Conservation (phyloP, 2,113 vertebrate genomes). For the Rhynchomys soricoides region DNA sequence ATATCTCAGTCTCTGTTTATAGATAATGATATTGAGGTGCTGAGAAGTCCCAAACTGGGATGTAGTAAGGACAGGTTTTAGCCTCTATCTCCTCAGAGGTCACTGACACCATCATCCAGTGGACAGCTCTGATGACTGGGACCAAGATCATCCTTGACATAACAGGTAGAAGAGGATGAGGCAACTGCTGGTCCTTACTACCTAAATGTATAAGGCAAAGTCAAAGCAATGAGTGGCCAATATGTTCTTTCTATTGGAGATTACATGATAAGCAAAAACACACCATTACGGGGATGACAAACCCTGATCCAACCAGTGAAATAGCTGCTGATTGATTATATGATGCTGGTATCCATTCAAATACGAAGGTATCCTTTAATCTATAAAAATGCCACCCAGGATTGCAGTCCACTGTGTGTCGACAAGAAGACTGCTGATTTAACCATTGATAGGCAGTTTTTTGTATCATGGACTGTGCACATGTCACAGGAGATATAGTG, state of each 20-base stretch:
- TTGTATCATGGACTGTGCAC: background rate
- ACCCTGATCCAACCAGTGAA: background rate
- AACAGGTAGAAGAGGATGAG: background rate
- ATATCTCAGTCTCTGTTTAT: fast-evolving
- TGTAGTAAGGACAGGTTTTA: background rate
- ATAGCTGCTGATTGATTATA: too few relatives aligned
- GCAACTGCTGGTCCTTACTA: background rate
- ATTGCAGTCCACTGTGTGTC: fast-evolving
- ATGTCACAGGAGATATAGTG: fast-evolving
- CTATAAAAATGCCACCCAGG: background rate
- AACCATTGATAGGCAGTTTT: background rate
- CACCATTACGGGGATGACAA: too few relatives aligned
- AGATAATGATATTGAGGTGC: background rate
- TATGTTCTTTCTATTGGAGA: background rate
- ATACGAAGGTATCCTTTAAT: background rate
- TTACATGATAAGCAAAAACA: background rate
- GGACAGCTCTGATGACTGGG: too few relatives aligned
- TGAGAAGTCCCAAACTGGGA: background rate
- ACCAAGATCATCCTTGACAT: too few relatives aligned
- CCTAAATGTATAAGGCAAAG: background rate
- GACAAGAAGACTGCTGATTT: background rate
- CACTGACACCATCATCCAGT: fast-evolving
- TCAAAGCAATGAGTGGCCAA: background rate
- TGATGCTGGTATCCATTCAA: too few relatives aligned
- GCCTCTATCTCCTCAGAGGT: background rate